These are phyloP conservation scores for Mormyrus proboscirostris DNA, from an alignment of 2,797 vertebrate genomes.

Conservation along the genomic window DNA sequence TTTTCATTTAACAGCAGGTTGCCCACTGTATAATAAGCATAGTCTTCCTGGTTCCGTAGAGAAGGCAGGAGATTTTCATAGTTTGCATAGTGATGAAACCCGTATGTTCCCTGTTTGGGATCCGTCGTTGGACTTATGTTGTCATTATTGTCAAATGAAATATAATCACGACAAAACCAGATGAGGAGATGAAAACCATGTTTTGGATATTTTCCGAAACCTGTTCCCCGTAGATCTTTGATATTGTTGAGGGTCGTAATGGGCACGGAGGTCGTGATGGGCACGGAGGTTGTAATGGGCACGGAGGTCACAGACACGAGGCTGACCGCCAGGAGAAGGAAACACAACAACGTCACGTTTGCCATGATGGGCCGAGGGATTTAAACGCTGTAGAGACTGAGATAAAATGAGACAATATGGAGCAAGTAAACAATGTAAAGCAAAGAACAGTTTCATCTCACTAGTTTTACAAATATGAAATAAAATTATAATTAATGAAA, in stretches of 20 bases:
- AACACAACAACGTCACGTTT: background rate
- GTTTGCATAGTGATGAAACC: constrained; percentile 19
- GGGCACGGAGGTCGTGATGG: background rate
- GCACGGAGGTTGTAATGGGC: background rate
- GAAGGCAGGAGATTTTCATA: background rate
- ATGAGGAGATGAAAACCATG: constrained; percentile 10
- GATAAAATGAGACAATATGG: background rate
- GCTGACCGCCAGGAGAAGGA: background rate
- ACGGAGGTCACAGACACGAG: background rate
- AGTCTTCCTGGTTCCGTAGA: background rate
- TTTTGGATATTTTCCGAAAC: background rate
- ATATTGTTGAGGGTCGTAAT: background rate
- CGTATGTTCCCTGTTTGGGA: background rate
- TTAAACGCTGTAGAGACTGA: background rate
- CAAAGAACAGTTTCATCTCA: background rate
- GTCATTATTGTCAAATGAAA: constrained; percentile 19
- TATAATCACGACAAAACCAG: constrained; percentile 13
- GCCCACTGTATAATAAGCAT: constrained; percentile 12
- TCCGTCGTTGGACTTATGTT: background rate
- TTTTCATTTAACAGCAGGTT: background rate
- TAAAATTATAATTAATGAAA: too few relatives aligned
- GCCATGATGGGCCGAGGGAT: constrained; percentile 9
- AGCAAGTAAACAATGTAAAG: background rate
- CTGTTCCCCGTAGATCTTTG: background rate
- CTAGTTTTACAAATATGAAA: background rate